Conservation (phyloP, 1,140 invertebrate genomes). For the Megathymus violae region DNA sequence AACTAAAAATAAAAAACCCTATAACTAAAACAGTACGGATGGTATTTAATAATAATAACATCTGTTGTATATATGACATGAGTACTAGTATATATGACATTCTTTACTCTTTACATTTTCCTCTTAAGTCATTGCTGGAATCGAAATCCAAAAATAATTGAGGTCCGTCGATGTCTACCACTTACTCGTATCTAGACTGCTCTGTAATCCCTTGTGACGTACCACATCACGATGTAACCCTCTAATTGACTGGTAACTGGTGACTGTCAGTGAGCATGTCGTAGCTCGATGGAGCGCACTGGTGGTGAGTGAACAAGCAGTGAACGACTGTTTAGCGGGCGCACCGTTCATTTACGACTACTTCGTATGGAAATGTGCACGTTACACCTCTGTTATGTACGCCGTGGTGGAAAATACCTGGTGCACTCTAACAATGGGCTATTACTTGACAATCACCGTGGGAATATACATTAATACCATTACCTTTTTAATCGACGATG, state of each 20-base stretch:
- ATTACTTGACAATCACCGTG: slow-evolving; percentile 8
- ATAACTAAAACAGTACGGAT: too few species aligned
- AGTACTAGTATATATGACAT: too few species aligned
- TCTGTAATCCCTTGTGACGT: too few species aligned
- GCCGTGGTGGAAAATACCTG: slow-evolving; percentile 24
- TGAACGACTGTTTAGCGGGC: slow-evolving; percentile 18
- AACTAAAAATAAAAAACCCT: too few species aligned
- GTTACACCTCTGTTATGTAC: slow-evolving; percentile 20
- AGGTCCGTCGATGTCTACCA: too few species aligned
- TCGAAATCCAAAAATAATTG: too few species aligned
- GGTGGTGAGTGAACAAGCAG: slow-evolving; percentile 12
- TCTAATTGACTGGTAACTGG: slow-evolving; percentile 17
- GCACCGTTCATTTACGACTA: slow-evolving; percentile 15
- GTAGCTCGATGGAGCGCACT: slow-evolving; percentile 3
- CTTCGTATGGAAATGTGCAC: slow-evolving; percentile 19
- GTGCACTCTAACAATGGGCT: slow-evolving; percentile 8
- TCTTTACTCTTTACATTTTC: too few species aligned
- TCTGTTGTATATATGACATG: too few species aligned
- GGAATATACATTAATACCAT: slow-evolving; percentile 16
- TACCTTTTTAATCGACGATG: background rate
- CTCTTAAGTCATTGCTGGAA: too few species aligned
- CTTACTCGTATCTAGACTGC: background rate
- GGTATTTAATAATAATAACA: too few species aligned
- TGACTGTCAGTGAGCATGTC: background rate
- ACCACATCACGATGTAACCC: background rate